Evolutionary conservation across 2,113 vertebrate genomes (phyloP), one percentile per base, ranked within the genome.

Genomic region (Cacatua alba): DNA sequence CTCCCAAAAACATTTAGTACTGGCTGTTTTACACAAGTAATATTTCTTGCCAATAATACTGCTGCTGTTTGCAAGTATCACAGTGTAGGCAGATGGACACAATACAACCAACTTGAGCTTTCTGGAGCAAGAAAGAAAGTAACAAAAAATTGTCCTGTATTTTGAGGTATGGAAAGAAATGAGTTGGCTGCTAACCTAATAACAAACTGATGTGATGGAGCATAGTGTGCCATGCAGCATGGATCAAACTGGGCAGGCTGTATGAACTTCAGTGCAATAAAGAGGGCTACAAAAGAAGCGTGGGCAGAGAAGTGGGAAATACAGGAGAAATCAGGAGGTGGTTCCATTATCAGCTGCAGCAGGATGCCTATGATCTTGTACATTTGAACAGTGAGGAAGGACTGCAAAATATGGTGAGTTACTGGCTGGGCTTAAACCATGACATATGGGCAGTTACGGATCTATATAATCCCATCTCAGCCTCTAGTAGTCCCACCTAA

Each of bases 201-300:
- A 70, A 63, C 12, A 53, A 33, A 77, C 41, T 63, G 59, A 92
- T 72, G 53, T 16, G 23, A 86, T 70, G 46, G 28, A 86, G 53
- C 5, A 6, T 15, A 70, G 63, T n/a, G 69, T 24, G 41, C 28
- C 3, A 0, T 2, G 1, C 49, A 55, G 28, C 11, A 46, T 7
- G 57, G 71, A 77, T 59, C 31, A 81, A 90, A 74, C 51, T 59
- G 37, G 86, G 39, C 68, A 84, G 48, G 64, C 37, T 74, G 31
- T 33, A 74, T 28, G 31, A 90, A 90, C 46, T 88, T 44, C 44
- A 77, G 71, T 65, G 67, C 59, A 82, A 70, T 57, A 80, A 80
- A 65, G 14, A 67, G 33, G 8, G 51, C 53, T 92, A 69, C 59
- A 77, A 92, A 70, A 77, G 49, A 65, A 0, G 3, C 0, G 1